Percentiles rank a stretch among this genome's conserved stretches.
Conservation (phyloP, 2,113 vertebrate species). For the Actenoides hombroni region DNA sequence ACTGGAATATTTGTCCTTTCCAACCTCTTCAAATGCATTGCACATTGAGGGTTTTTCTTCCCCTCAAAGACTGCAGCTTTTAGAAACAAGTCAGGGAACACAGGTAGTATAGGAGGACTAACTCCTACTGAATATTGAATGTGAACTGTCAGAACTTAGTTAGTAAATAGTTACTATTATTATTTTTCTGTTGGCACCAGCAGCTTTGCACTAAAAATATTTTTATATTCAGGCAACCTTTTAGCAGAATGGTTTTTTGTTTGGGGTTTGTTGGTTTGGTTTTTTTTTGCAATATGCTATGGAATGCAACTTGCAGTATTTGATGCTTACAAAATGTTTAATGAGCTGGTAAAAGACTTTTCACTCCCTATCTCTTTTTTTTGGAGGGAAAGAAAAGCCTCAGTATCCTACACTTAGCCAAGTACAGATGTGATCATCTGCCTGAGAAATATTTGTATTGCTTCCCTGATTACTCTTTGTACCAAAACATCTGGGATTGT, state of each 20-base stretch:
- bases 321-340: neutral
- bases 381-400: neutral
- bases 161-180: no score
- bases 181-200: neutral
- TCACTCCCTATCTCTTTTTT: neutral
- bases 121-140: neutral
- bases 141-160: neutral
- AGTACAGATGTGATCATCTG: neutral
- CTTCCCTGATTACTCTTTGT: neutral
- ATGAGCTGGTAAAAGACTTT: neutral
- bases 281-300: neutral
- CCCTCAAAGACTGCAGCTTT: neutral
- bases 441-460: neutral
- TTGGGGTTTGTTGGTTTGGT: neutral
- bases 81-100: neutral
- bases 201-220: neutral
- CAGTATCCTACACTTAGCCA: neutral
- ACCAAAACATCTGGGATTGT: neutral
- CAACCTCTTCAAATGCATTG: neutral
- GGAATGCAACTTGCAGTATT: neutral
- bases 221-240: neutral
- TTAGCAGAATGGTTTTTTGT: neutral
- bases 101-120: neutral
- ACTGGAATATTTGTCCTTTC: neutral
- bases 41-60: neutral